Evolutionary conservation across 37 sponge, comb jelly and placozoan species (phyloP).

Genomic region (Hormiphora californensis): DNA sequence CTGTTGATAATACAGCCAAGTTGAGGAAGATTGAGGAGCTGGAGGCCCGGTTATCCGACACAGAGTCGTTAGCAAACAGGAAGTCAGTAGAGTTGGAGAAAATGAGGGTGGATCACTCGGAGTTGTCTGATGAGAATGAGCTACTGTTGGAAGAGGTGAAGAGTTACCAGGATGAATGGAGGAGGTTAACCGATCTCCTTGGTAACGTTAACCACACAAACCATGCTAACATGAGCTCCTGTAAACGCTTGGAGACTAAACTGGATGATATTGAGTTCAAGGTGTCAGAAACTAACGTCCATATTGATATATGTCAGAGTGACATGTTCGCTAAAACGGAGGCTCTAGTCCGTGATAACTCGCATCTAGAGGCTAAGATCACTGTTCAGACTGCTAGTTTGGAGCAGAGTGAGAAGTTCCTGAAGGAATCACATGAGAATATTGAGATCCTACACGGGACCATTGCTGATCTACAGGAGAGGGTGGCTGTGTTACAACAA

Average conservation of each 20-base stretch:
- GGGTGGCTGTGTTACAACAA: not conserved
- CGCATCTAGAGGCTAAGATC: not conserved
- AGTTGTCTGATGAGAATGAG: not conserved
- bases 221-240: conserved; percentile 43
- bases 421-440: conserved; percentile 18
- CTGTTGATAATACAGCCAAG: conserved; percentile 4
- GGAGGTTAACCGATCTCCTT: not conserved
- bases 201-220: conserved; percentile 43
- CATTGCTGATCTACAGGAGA: not conserved
- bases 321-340: conserved; percentile 40
- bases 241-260: conserved; percentile 29
- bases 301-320: conserved; percentile 17
- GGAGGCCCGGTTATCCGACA: not conserved
- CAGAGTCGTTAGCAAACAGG: not conserved
- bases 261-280: conserved; percentile 36
- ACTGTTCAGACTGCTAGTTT: not conserved
- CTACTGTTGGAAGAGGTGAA: conserved; percentile 7
- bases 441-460: not conserved
- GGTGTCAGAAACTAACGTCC: conserved; percentile 22
- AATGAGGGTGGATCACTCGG: not conserved
- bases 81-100: conserved; percentile 1
- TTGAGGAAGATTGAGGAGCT: not conserved
- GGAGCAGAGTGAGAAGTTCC: conserved; percentile 29
- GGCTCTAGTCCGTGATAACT: conserved; percentile 18
- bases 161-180: conserved; percentile 47